Evolutionary conservation across 2,113 vertebrate species (phyloP), one percentile per base, ranked within the genome.

Genomic region (Haemorhous mexicanus): DNA sequence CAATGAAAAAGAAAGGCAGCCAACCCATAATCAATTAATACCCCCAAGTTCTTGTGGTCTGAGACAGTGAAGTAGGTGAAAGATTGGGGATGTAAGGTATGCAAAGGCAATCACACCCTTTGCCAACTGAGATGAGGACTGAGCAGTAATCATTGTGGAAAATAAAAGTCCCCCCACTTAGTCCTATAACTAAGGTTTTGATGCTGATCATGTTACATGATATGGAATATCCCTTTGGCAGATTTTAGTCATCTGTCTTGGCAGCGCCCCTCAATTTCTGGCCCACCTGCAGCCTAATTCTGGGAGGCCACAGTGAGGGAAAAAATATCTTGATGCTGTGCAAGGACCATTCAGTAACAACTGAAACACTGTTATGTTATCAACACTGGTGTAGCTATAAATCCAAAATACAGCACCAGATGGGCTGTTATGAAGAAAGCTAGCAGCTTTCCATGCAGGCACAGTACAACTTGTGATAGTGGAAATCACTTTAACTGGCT

Each of bases 111-210:
- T 18, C 69, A 53, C 26, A 84, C 7, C 7, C 16, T 72, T 58
- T 73, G 26, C 35, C 16, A 61, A 0, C 4, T 33, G 35, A 56
- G 35, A 7, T 50, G 26, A 46, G 47, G 30, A 39, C 18, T 24
- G 56, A 66, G 35, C 13, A 64, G 5, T 44, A 46, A 30, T 4
- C 18, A 10, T 20, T 16, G 46, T 52, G 47, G 37, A 52, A 81
- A 56, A 27, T 0, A 13, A 15, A 23, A 23, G 2, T 17, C 3
- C 8, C 19, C 0, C 5, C 7, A 3, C 20, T 64, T 64, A 1
- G 10, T 61, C 22, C 5, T 70, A 33, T 50, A 50, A 13, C 30
- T 27, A 17, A 50, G 5, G 5, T 75, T 62, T 50, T 50, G 16
- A 33, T 61, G 41, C 9, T 66, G 19, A 50, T 46, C 16, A 15